Conservation (phyloP, 2,113 vertebrate species). For the Martes martes region DNA sequence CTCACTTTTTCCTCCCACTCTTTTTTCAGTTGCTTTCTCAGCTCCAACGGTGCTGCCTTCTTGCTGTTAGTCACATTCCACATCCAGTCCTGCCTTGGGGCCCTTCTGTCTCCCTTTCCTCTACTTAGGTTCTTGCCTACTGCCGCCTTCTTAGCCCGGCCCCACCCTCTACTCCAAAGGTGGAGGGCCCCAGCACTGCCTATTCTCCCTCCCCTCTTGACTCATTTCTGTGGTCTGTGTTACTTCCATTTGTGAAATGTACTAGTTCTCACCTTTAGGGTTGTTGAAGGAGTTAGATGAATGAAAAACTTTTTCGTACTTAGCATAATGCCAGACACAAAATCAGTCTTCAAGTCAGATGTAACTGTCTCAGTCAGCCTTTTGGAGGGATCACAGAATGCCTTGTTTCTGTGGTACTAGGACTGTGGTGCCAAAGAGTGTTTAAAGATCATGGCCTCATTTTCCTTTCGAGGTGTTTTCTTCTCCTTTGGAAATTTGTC, state of each 20-base stretch:
- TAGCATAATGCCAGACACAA: not conserved
- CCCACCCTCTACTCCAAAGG: not conserved
- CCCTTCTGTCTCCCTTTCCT: not conserved
- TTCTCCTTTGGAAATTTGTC: not conserved
- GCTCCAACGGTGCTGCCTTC: not conserved
- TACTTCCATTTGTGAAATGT: not conserved
- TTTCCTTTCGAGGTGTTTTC: not conserved
- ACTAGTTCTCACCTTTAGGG: not conserved
- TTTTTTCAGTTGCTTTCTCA: not conserved
- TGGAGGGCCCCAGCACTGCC: not conserved
- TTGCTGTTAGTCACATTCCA: not conserved
- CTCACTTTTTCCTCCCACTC: accelerated
- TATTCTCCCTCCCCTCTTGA: not conserved
- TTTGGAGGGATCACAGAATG: not conserved
- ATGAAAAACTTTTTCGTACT: too few species aligned
- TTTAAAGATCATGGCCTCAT: not conserved
- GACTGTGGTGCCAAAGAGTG: not conserved
- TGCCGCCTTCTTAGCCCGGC: not conserved
- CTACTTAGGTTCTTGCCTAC: not conserved
- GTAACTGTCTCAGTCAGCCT: accelerated
- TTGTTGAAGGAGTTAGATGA: not conserved
- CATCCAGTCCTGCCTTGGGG: not conserved
- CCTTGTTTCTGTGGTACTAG: not conserved
- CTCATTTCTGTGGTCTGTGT: not conserved
- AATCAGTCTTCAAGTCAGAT: not conserved